Evolutionary conservation across 2,888 invertebrate genomes (phyloP), one percentile per base, ranked within the genome.

Genomic region (Ophioninae sp.): DNA sequence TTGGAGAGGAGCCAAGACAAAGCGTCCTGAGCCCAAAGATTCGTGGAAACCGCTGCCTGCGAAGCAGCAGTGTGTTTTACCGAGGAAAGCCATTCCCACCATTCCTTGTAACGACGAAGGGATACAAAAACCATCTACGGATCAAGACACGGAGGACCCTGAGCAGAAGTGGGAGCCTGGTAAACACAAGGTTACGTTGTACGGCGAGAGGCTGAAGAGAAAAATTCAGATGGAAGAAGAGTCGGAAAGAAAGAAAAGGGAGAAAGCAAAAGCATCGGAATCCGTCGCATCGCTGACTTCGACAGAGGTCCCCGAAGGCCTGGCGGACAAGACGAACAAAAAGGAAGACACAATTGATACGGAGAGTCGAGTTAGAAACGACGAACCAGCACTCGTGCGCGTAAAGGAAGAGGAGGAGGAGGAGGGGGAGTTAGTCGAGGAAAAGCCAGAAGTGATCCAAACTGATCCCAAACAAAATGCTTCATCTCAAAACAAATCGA

Each of bases 181-280:
- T 8, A 85, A 79, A 73, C 74, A 69, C 6, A 64, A 72, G 5
- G 73, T 56, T 8, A 92, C 92, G 0, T 20, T 92, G 1, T 92
- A 89, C 80, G 90, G 90, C 0, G 88, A 91, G 78, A 87, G 92
- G 72, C 83, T 92, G 10, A 85, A 84, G 23, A 90, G 88, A 74
- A 90, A 82, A 81, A 41, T 88, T 56, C 41, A 87, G 2, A 20
- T 83, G 23, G 81, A 85, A 75, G 69, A 85, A 67, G 84, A 87
- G 51, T 71, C 65, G 1, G 88, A 86, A 74, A 79, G 78, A 64
- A 64, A 39, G 41, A 13, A 80, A 84, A 58, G 82, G 83, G 37
- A 85, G 82, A 58, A 64, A 63, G 7, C 68, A 59, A 64, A 65
- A 39, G 9, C 9, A 17, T n/a, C 3, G 30, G n/a, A 10, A 20